phyloP scores from a whole-genome alignment of 2,888 invertebrate genomes.

The Phorcus lineatus region DNA sequence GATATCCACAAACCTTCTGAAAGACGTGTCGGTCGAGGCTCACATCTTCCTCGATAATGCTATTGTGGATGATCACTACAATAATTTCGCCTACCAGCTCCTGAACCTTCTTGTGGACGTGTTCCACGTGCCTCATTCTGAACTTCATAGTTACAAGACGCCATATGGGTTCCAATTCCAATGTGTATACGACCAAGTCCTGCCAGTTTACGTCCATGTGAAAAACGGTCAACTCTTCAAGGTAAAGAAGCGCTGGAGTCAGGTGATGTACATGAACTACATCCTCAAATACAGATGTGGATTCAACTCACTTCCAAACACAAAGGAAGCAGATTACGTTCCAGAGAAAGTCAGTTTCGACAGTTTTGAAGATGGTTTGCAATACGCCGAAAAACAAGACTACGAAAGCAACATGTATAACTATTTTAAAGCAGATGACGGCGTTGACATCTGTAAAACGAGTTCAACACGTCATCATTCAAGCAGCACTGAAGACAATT shows the following conservation, averaged over 20 bases:
- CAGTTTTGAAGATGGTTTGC: not conserved
- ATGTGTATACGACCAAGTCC: slow-evolving; percentile 38
- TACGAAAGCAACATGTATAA: not conserved
- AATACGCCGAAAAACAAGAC: not conserved
- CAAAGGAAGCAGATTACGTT: not conserved
- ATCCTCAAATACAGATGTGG: slow-evolving; percentile 46
- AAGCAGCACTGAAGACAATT: slow-evolving; percentile 6
- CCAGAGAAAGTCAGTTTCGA: not conserved
- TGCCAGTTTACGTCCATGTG: slow-evolving; percentile 48
- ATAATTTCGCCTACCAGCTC: slow-evolving; percentile 39
- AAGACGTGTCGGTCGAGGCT: slow-evolving; percentile 42
- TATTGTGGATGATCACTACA: slow-evolving; percentile 34
- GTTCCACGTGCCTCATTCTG: slow-evolving; percentile 31
- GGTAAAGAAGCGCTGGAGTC: slow-evolving; percentile 51
- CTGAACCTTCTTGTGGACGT: slow-evolving; percentile 36
- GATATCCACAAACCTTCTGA: slow-evolving; percentile 37
- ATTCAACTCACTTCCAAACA: not conserved
- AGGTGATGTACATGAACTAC: slow-evolving; percentile 56
- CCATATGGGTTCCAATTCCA: slow-evolving; percentile 50
- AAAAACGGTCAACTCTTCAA: slow-evolving; percentile 46
- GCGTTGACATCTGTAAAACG: not conserved
- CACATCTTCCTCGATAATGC: slow-evolving; percentile 53
- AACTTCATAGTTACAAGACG: slow-evolving; percentile 37
- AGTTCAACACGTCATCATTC: not conserved
- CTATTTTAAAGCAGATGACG: not conserved